Conservation (phyloP, 1,140 invertebrate genomes). For the Caligus rogercresseyi region DNA sequence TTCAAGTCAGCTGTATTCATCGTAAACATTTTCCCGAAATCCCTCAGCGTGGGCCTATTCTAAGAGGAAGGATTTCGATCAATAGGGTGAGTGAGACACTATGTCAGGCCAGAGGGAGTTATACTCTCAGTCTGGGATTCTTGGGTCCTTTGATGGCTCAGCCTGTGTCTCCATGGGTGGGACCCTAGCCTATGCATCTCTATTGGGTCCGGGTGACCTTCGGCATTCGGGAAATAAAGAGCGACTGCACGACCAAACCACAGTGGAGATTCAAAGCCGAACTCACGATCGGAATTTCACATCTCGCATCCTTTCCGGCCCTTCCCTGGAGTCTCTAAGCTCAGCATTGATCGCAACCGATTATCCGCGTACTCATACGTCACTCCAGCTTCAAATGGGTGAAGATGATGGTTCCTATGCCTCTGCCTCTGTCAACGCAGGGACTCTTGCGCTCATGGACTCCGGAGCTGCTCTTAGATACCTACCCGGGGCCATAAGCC, state of each 20-base stretch:
- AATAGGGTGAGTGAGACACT: too few relatives aligned
- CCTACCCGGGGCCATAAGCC: neutral
- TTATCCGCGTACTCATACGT: neutral
- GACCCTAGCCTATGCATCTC: neutral
- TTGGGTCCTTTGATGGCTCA: neutral
- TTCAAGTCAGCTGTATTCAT: too few relatives aligned
- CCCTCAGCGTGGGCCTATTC: too few relatives aligned
- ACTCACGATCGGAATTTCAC: neutral
- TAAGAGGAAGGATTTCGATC: neutral
- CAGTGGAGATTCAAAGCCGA: neutral
- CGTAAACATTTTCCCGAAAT: too few relatives aligned
- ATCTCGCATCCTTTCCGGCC: neutral
- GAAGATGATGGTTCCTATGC: neutral
- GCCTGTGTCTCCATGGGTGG: neutral
- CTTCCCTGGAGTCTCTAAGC: neutral
- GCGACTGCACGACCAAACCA: neutral
- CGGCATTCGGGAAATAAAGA: neutral
- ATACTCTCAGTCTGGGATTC: neutral
- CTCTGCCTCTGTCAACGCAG: neutral
- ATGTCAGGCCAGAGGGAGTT: neutral
- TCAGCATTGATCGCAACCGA: neutral
- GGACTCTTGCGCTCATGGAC: neutral
- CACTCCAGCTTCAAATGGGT: neutral
- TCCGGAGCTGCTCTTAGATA: neutral
- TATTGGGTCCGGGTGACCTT: neutral